Conservation (phyloP, 2,888 invertebrate genomes). For the Capitulum mitella region DNA sequence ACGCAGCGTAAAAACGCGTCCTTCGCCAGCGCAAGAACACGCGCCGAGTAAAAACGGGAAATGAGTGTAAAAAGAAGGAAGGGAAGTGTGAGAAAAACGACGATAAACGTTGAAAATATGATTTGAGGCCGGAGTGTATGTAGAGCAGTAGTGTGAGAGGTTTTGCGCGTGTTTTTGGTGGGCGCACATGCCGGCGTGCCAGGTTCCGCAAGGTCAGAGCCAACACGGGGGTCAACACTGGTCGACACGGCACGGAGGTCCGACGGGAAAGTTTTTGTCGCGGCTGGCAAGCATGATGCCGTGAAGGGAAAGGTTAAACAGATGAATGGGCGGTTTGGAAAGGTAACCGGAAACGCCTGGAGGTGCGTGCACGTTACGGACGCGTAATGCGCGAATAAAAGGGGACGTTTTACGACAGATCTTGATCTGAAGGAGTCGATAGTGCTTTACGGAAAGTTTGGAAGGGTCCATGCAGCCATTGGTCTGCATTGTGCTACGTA, state of each 20-base stretch:
- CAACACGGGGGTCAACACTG: not conserved
- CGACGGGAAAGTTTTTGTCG: not conserved
- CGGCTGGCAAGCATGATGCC: not conserved
- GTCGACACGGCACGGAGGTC: not conserved
- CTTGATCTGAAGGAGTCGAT: too few relatives aligned
- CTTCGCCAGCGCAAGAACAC: not conserved
- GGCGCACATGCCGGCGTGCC: not conserved
- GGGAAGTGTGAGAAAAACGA: not conserved
- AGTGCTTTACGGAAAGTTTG: too few relatives aligned
- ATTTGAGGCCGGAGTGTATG: constrained; percentile 13
- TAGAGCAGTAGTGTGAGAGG: constrained; percentile 9
- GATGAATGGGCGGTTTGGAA: too few relatives aligned
- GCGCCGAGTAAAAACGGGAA: constrained; percentile 4
- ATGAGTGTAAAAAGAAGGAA: constrained; percentile 14
- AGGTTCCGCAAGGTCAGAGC: not conserved
- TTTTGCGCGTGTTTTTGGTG: constrained; percentile 21
- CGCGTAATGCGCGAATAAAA: too few relatives aligned
- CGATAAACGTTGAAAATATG: constrained; percentile 21
- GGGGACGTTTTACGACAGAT: too few relatives aligned
- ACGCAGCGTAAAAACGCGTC: not conserved
- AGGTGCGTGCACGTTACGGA: too few relatives aligned
- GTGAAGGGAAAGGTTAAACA: not conserved
- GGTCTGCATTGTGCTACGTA: too few relatives aligned
- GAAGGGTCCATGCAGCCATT: too few relatives aligned
- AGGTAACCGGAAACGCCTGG: too few relatives aligned